Conservation (phyloP, 1,140 invertebrate genomes). For the Prorops nasuta region DNA sequence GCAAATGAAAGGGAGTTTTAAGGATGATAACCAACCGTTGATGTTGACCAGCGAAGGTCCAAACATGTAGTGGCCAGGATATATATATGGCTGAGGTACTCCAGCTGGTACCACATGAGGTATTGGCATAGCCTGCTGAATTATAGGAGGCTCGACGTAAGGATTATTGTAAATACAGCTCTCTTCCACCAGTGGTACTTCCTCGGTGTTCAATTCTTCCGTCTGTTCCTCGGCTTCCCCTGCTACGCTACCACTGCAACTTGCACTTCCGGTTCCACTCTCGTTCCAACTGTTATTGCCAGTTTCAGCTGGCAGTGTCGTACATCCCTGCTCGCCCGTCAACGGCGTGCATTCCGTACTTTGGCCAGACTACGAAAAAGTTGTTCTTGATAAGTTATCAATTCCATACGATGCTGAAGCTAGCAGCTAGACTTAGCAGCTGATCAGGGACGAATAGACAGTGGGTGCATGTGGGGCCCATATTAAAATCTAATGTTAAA, state of each 20-base stretch:
- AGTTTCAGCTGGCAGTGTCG: conserved; percentile 20
- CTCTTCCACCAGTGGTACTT: conserved; percentile 4
- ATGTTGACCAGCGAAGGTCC: conserved; percentile 53
- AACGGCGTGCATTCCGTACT: conserved; percentile 30
- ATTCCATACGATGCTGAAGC: too few relatives aligned
- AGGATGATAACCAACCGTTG: conserved; percentile 48
- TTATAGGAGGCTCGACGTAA: conserved; percentile 31
- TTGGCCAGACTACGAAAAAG: conserved; percentile 30
- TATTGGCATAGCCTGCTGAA: conserved; percentile 43
- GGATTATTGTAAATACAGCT: conserved; percentile 14
- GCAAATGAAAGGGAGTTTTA: neutral
- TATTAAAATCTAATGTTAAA: too few relatives aligned
- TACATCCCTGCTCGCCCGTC: conserved; percentile 31
- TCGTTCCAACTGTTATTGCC: conserved; percentile 33
- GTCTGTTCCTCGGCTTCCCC: conserved; percentile 21
- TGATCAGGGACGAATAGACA: too few relatives aligned
- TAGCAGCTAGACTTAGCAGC: too few relatives aligned
- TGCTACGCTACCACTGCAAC: conserved; percentile 31
- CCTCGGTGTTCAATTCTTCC: conserved; percentile 8
- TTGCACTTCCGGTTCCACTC: conserved; percentile 31
- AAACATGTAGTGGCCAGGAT: conserved; percentile 57
- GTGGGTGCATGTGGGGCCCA: too few relatives aligned
- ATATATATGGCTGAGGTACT: conserved; percentile 49
- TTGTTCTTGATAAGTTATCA: neutral
- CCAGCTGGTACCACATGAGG: conserved; percentile 41